A percentile compares a stretch with the other conserved stretches of the same genome.
Evolutionary conservation across 2,113 vertebrate genomes (phyloP).

Genomic region (Choloepus hoffmanni): DNA sequence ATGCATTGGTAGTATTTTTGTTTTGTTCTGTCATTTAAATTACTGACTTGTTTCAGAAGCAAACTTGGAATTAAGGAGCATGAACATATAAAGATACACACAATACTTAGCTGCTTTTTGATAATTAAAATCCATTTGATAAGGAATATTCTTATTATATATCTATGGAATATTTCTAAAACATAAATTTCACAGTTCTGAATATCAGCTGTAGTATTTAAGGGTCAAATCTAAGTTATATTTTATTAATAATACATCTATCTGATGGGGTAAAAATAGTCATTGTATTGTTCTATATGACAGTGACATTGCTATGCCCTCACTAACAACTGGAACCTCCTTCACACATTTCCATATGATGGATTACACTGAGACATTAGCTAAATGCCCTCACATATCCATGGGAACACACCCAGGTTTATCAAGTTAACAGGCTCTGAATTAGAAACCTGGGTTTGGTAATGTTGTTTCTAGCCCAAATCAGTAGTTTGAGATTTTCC

Average conservation of each 20-base stretch:
- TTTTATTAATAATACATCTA: constrained; percentile 66
- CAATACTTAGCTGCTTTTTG: constrained; percentile 20
- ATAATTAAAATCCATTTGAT: constrained; percentile 36
- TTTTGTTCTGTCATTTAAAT: constrained; percentile 35
- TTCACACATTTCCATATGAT: constrained; percentile 65
- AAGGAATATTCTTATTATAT: constrained; percentile 30
- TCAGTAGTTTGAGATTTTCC: constrained; percentile 51
- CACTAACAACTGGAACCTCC: constrained; percentile 39
- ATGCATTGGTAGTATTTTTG: background rate
- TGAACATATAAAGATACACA: background rate
- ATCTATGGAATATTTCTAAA: constrained; percentile 52
- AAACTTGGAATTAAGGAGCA: constrained; percentile 45
- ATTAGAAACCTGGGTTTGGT: constrained; percentile 66
- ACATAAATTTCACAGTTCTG: constrained; percentile 58
- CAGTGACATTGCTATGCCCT: constrained; percentile 58
- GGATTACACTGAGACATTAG: constrained; percentile 59
- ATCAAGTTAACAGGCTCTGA: constrained; percentile 67
- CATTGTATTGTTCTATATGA: constrained; percentile 64
- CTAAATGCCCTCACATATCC: constrained; percentile 61
- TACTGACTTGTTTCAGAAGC: constrained; percentile 39
- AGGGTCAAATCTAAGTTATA: constrained; percentile 64
- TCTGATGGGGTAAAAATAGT: constrained; percentile 69
- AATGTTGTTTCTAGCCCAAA: constrained; percentile 47
- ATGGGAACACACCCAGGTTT: constrained; percentile 65
- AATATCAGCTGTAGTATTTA: constrained; percentile 65